These are phyloP conservation scores for Siniperca knerii DNA, from an alignment of 2,113 vertebrate species.

Conservation along the genomic window DNA sequence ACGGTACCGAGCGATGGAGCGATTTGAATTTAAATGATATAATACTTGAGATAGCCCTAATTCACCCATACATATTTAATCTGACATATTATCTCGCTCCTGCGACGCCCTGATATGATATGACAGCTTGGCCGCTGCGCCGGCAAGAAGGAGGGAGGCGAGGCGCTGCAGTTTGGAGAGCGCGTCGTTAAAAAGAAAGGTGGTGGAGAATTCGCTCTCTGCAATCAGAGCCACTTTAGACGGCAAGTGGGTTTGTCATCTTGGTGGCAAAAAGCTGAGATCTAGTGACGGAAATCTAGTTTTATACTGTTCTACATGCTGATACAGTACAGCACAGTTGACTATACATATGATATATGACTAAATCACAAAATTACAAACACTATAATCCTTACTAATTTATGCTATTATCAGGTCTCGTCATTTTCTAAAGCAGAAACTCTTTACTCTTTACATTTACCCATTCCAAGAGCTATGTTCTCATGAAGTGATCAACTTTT, in stretches of 20 bases:
- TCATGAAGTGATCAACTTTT: not conserved
- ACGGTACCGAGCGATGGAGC: conserved; percentile 78
- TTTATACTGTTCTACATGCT: conserved; percentile 5
- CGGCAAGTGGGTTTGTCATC: conserved; percentile 20
- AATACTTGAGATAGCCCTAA: conserved; percentile 85
- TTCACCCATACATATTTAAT: conserved; percentile 89
- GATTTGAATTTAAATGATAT: conserved; percentile 88
- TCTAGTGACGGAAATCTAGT: not conserved
- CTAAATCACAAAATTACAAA: no score
- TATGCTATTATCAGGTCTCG: not conserved
- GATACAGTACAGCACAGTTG: not conserved
- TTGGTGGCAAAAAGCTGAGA: conserved; percentile 7
- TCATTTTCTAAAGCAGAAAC: not conserved
- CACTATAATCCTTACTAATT: not conserved
- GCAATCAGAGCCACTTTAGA: conserved; percentile 66
- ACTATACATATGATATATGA: not conserved
- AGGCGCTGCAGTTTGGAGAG: conserved; percentile 41
- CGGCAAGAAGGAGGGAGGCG: conserved; percentile 50
- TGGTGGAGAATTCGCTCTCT: conserved; percentile 64
- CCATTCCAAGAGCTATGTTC: not conserved
- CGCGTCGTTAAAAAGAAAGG: conserved; percentile 51
- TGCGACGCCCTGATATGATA: conserved; percentile 75
- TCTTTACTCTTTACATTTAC: not conserved
- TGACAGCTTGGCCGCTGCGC: conserved; percentile 72
- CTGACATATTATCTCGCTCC: conserved; percentile 84